A percentile compares a stretch with the other conserved stretches of the same genome.
phyloP scores from a whole-genome alignment of 1,140 invertebrate species.

The Panagrolaimus sp. region DNA sequence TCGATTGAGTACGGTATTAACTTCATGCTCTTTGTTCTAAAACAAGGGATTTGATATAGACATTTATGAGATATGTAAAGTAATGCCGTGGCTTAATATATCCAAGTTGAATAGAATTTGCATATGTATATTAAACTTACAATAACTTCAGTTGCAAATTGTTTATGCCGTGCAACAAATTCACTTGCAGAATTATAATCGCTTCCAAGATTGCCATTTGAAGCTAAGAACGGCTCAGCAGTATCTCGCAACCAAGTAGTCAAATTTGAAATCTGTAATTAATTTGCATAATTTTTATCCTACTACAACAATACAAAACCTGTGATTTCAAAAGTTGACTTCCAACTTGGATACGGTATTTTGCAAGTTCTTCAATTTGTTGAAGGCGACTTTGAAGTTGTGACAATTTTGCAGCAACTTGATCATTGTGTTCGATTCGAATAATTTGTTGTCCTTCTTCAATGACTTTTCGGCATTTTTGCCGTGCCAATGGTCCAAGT shows the following conservation, averaged over 20 bases:
- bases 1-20: conserved; percentile 26
- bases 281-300: not conserved
- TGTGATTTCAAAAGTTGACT: conserved; percentile 29
- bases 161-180: conserved; percentile 45
- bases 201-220: conserved; percentile 43
- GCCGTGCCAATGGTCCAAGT: conserved; percentile 33
- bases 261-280: conserved; percentile 33
- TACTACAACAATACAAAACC: conserved; percentile 15
- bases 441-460: conserved; percentile 51
- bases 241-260: conserved; percentile 41
- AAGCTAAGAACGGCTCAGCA: conserved; percentile 44
- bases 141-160: conserved; percentile 44
- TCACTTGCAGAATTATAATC: conserved; percentile 33
- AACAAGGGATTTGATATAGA: not conserved
- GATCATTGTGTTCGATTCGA: conserved; percentile 16
- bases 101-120: too few species aligned
- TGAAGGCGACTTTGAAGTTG: conserved; percentile 37
- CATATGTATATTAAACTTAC: not conserved
- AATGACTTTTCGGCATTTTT: conserved; percentile 41
- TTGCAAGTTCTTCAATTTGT: conserved; percentile 49
- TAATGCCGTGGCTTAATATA: too few species aligned
- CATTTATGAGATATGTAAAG: not conserved
- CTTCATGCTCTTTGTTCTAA: conserved; percentile 27
- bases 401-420: conserved; percentile 37
- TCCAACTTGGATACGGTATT: conserved; percentile 33